Percentiles rank a stretch among this genome's conserved stretches.
Evolutionary conservation across 2,797 vertebrate species (phyloP).

Genomic region (Acipenser transmontanus): DNA sequence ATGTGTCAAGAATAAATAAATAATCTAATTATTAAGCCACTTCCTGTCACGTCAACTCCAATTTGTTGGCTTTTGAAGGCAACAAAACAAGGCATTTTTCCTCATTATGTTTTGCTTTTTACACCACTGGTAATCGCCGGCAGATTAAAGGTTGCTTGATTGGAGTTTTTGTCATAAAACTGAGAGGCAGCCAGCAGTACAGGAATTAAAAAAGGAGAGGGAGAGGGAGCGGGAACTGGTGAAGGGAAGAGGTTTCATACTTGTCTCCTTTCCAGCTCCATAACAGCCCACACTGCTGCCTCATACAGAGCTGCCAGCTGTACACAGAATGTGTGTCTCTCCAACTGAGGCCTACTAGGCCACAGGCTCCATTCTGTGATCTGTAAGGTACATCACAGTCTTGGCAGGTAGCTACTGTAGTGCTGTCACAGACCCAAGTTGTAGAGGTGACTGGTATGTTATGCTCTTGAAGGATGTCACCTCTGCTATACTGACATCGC

Average conservation of each 20-base stretch:
- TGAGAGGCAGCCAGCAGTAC: constrained; percentile 76
- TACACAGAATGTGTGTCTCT: constrained; percentile 96
- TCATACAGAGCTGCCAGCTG: constrained; percentile 99
- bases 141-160: constrained; percentile 80
- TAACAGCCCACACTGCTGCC: constrained; percentile 92
- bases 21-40: constrained; percentile 89
- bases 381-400: constrained; percentile 83
- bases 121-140: constrained; percentile 77
- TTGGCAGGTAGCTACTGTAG: constrained; percentile 78
- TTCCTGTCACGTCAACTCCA: constrained; percentile 88
- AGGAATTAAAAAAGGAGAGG: constrained; percentile 64
- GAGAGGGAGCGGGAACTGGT: constrained; percentile 44
- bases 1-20: constrained; percentile 85
- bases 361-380: constrained; percentile 81
- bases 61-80: constrained; percentile 88
- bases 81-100: constrained; percentile 89
- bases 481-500: not conserved
- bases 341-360: constrained; percentile 83
- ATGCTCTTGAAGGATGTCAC: constrained; percentile 5
- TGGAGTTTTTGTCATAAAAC: constrained; percentile 74
- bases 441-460: constrained; percentile 80
- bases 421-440: constrained; percentile 88
- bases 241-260: constrained; percentile 87
- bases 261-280: constrained; percentile 87
- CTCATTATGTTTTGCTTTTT: constrained; percentile 80